Percentiles rank a stretch among this genome's conserved stretches.
Conservation (phyloP, 2,113 vertebrate species). For the Amblyornis subalaris region DNA sequence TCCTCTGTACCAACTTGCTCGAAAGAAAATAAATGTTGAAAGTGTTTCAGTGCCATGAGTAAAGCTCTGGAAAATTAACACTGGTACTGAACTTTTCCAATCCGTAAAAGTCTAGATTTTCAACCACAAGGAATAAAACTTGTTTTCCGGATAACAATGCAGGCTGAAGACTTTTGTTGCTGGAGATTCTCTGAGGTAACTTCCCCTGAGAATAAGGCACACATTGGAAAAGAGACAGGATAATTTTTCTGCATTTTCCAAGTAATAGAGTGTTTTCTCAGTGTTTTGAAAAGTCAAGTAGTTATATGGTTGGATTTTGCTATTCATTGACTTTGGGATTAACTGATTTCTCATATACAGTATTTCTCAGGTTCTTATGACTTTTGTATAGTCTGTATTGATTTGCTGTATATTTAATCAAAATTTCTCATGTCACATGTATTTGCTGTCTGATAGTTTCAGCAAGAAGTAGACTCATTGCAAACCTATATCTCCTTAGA, state of each 20-base stretch:
- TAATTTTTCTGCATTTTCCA: neutral
- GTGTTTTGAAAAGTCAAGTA: conserved; percentile 5
- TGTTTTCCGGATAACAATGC: neutral
- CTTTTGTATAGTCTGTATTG: conserved; percentile 27
- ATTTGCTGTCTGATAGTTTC: conserved; percentile 47
- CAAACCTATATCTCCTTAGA: conserved; percentile 44
- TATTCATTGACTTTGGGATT: conserved; percentile 33
- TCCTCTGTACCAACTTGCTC: neutral
- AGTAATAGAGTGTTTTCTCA: neutral
- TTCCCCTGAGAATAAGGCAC: neutral
- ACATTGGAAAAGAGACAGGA: neutral
- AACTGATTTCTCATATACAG: neutral
- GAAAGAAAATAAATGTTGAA: neutral
- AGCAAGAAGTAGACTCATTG: neutral
- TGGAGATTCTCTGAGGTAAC: neutral
- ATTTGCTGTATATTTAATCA: conserved; percentile 54
- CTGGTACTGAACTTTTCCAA: neutral
- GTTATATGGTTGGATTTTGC: neutral
- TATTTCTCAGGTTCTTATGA: neutral
- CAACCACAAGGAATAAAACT: neutral
- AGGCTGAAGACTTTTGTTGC: neutral
- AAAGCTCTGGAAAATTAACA: neutral
- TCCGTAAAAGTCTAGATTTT: neutral
- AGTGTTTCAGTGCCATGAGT: neutral
- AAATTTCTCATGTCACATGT: conserved; percentile 44